A percentile compares a stretch with the other conserved stretches of the same genome.
Conservation (phyloP, 2,113 vertebrate genomes). For the Corvus hawaiiensis region DNA sequence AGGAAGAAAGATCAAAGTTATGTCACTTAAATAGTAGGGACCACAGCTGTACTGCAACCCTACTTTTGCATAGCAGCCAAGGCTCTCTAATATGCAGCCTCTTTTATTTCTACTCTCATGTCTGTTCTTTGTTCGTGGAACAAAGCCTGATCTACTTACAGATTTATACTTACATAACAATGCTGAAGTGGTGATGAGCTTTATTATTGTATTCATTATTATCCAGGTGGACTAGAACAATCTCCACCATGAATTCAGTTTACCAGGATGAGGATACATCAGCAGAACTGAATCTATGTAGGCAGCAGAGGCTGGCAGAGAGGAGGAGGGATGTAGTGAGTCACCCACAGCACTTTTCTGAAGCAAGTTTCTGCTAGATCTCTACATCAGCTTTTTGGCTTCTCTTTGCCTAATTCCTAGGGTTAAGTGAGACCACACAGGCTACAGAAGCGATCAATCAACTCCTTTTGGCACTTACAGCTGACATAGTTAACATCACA, state of each 20-base stretch:
- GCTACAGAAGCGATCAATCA: neutral
- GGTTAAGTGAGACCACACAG: neutral
- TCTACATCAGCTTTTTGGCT: neutral
- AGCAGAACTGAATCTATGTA: neutral
- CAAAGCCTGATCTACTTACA: constrained; percentile 9
- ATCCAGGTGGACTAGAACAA: neutral
- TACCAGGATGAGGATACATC: neutral
- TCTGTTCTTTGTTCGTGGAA: neutral
- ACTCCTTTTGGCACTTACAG: neutral
- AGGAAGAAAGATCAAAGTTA: neutral
- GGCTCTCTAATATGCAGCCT: neutral
- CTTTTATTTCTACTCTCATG: neutral
- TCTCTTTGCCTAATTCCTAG: neutral
- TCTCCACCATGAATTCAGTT: neutral
- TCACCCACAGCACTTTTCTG: neutral
- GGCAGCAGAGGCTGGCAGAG: neutral
- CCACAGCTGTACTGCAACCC: neutral
- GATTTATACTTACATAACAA: neutral
- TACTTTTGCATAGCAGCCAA: neutral
- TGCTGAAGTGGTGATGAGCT: neutral
- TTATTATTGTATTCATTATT: constrained; percentile 5
- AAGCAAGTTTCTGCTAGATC: neutral
- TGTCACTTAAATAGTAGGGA: neutral
- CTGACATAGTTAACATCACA: neutral
- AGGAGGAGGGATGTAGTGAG: neutral